Base-by-base conservation (phyloP, 2,113 vertebrate species). In the Sinocyclocheilus maitianheensis region DNA sequence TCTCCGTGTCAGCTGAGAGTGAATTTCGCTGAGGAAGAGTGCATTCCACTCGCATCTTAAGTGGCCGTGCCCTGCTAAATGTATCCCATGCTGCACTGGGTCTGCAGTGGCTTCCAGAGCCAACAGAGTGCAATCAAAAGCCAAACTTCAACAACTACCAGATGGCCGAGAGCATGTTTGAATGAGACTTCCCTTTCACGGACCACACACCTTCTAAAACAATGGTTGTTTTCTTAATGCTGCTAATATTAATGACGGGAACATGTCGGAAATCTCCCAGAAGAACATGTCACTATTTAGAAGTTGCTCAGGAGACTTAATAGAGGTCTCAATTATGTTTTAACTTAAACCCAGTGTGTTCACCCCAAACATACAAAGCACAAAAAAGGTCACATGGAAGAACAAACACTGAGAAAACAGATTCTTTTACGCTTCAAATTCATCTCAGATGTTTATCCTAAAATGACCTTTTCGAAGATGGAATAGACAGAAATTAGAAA, bases 171-270 rank as follows among this genome's bases (percentile, higher is more conserved):
- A 87, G 83, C 84, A 78, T 81, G 86, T 78, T 81, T 72, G 55
- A 86, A 88, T 90, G 84, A 86, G 82, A 24, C 63, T 84, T 90
- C 91, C 85, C 88, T 90, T 67, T 46, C 20, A 0, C 1, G 86
- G 92, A 90, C 93, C 91, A 91, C 89, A 92, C 89, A 89, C 88
- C 71, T 81, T 90, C 71, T 84, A 60, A 78, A 86, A 87, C 88
- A 77, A 84, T 84, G 88, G 11, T 0, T 53, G 10, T 53, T 83
- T 51, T 71, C 5, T 22, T 48, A 83, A 83, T 18, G 48, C 89
- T 88, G 76, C 76, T 78, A 71, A 48, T 71, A 55, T 71, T 22
- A 16, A 69, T 53, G n/a, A 34, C 24, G 40, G 20, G 84, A 75
- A 72, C 69, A 63, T 12, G 55, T 40, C 43, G 5, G 10, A 55